Conservation (phyloP, 1,140 invertebrate genomes). For the Dreissena rostriformis region DNA sequence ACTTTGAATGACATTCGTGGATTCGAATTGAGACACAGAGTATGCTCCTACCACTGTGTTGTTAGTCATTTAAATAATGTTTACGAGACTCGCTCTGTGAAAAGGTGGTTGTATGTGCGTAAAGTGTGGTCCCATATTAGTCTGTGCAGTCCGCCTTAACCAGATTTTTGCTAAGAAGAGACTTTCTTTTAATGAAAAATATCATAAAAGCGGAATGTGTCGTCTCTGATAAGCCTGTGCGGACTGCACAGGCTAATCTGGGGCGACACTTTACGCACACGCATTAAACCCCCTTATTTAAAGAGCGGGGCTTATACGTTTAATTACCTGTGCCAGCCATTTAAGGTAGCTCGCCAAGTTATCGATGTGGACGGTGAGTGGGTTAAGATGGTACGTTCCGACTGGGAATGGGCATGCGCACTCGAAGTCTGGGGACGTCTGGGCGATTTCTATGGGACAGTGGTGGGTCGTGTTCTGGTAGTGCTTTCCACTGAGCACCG, state of each 20-base stretch:
- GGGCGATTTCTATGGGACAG: constrained; percentile 19
- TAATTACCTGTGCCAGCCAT: constrained; percentile 19
- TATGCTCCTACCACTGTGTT: neutral
- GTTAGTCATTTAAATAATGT: neutral
- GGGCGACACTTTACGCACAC: too few relatives aligned
- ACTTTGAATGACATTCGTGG: neutral
- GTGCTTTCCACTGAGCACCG: constrained; percentile 8
- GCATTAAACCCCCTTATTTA: neutral
- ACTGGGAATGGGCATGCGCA: constrained; percentile 39
- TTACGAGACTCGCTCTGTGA: too few relatives aligned
- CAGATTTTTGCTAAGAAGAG: too few relatives aligned
- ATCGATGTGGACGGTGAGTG: constrained; percentile 8
- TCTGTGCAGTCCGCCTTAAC: too few relatives aligned
- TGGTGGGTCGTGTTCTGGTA: constrained; percentile 21
- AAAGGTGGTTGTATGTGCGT: too few relatives aligned
- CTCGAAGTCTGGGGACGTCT: constrained; percentile 6
- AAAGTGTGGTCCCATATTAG: too few relatives aligned
- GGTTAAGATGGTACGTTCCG: constrained; percentile 37
- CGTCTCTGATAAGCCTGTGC: too few relatives aligned
- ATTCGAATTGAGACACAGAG: too few relatives aligned
- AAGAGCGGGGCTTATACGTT: neutral
- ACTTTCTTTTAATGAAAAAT: too few relatives aligned
- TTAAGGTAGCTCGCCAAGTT: neutral
- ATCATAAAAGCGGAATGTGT: too few relatives aligned
- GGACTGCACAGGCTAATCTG: too few relatives aligned